Conservation (phyloP, 2,797 vertebrate species). For the Acanthis flammea region DNA sequence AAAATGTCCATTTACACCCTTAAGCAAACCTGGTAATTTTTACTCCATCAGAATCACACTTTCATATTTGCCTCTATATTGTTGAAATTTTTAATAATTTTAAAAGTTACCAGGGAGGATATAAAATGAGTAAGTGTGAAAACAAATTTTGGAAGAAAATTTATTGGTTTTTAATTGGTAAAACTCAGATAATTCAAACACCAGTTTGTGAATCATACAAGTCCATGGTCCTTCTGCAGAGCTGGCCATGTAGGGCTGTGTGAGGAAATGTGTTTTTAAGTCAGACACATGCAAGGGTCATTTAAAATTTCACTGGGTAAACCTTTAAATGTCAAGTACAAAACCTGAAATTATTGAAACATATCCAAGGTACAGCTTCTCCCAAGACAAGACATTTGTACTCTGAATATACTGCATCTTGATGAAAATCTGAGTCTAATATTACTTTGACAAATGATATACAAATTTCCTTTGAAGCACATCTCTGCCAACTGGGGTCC, state of each 20-base stretch:
- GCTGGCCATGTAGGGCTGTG: neutral
- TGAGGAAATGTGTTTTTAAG: neutral
- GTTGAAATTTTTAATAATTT: neutral
- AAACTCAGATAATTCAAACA: neutral
- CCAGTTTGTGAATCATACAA: neutral
- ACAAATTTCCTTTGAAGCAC: neutral
- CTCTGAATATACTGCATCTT: neutral
- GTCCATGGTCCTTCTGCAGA: neutral
- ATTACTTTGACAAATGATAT: neutral
- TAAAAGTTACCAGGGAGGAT: neutral
- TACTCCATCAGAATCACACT: constrained; percentile 10
- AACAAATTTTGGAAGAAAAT: neutral
- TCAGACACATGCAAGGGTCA: neutral
- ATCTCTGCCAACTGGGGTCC: neutral
- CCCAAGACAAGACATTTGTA: neutral
- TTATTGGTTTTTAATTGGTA: neutral
- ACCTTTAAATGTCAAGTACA: neutral
- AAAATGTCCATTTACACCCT: constrained; percentile 40
- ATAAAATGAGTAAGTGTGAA: neutral
- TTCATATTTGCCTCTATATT: neutral
- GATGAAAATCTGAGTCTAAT: neutral
- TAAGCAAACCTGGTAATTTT: constrained; percentile 57
- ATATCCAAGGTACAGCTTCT: neutral
- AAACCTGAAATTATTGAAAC: neutral
- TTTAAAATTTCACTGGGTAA: neutral